phyloP scores from a whole-genome alignment of 2,113 vertebrate species.

The Perca flavescens region DNA sequence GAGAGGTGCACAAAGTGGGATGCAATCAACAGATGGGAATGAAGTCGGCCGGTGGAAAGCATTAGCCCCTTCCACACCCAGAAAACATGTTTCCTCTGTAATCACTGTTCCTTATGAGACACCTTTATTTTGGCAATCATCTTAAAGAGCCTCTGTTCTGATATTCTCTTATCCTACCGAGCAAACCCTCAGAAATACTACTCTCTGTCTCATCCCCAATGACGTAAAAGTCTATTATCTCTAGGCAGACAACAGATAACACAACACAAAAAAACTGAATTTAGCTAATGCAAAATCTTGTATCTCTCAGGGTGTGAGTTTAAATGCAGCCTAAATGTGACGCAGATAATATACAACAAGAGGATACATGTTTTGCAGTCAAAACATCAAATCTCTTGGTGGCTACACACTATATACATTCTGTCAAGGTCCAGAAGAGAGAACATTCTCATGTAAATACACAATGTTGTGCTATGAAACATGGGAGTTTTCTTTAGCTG shows the following conservation, averaged over 20 bases:
- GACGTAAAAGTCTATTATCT: constrained; percentile 44
- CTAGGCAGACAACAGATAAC: constrained; percentile 14
- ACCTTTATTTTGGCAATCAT: constrained; percentile 9
- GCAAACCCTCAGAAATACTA: neutral
- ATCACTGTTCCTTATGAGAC: neutral
- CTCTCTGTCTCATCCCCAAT: constrained; percentile 39
- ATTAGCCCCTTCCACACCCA: neutral
- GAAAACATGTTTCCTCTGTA: neutral
- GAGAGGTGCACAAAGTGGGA: constrained; percentile 1
- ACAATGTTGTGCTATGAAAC: constrained; percentile 1
- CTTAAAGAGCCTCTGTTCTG: constrained; percentile 9
- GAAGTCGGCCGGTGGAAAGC: neutral
- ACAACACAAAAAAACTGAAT: neutral
- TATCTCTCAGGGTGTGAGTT: neutral
- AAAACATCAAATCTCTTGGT: constrained; percentile 36
- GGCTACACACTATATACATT: constrained; percentile 50
- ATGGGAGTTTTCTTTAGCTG: neutral
- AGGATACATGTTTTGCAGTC: constrained; percentile 35
- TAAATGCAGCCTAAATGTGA: constrained; percentile 3
- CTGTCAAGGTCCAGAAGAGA: constrained; percentile 42
- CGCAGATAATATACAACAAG: constrained; percentile 30
- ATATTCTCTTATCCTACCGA: neutral
- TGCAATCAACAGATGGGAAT: constrained; percentile 16
- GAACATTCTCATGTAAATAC: constrained; percentile 43
- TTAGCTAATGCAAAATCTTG: constrained; percentile 13